These are phyloP conservation scores for Chionoecetes opilio DNA, from an alignment of 1,140 invertebrate species.

Conservation along the genomic window DNA sequence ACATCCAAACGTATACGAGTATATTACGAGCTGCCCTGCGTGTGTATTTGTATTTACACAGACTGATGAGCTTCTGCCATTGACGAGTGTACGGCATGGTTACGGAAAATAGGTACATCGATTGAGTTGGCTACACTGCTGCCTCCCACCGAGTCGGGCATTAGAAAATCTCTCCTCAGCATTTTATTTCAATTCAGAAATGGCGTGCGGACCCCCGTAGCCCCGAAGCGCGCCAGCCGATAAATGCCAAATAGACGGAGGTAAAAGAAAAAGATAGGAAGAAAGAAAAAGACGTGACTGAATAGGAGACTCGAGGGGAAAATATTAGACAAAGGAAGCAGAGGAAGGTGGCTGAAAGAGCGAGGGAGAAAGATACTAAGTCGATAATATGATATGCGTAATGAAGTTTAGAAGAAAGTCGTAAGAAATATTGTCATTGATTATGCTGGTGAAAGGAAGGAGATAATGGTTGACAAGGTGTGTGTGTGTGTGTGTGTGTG, in stretches of 20 bases:
- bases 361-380: not conserved
- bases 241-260: not conserved
- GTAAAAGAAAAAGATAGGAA: not conserved
- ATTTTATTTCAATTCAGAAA: too few relatives aligned
- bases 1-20: too few relatives aligned
- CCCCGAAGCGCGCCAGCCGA: not conserved
- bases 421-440: not conserved
- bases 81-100: too few relatives aligned
- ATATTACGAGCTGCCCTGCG: too few relatives aligned
- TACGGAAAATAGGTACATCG: too few relatives aligned
- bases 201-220: not conserved
- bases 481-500: constrained; percentile 38
- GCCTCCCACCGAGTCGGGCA: not conserved
- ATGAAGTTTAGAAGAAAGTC: constrained; percentile 1
- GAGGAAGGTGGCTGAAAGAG: not conserved
- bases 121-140: too few relatives aligned
- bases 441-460: not conserved
- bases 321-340: not conserved
- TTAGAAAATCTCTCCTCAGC: too few relatives aligned
- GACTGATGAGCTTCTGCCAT: too few relatives aligned
- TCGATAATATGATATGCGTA: not conserved
- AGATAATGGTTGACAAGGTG: not conserved
- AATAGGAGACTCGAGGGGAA: not conserved
- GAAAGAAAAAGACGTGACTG: not conserved
- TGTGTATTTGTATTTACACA: too few relatives aligned